Evolutionary conservation across 2,113 vertebrate genomes (phyloP).

Genomic region (Dipodomys merriami): DNA sequence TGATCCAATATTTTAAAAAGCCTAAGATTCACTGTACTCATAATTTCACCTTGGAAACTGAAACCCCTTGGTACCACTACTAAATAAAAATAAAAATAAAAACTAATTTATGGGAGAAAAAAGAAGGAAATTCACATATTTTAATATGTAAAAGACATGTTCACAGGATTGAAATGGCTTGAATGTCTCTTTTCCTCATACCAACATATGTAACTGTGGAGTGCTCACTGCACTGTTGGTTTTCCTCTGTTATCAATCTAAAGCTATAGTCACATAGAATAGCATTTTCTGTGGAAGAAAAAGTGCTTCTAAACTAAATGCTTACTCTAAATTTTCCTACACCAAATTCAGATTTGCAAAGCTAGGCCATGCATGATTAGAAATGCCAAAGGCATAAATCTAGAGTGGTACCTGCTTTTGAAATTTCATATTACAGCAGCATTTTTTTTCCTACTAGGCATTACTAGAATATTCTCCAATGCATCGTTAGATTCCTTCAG

Average conservation of each 20-base stretch:
- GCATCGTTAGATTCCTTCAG: slow-evolving; percentile 67
- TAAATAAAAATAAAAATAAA: neutral
- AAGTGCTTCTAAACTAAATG: slow-evolving; percentile 36
- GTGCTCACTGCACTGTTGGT: neutral
- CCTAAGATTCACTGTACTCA: no score
- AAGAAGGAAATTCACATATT: neutral
- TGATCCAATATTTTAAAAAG: neutral
- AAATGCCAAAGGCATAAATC: slow-evolving; percentile 35
- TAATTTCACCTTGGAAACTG: neutral
- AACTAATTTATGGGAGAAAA: neutral
- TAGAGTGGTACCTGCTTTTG: slow-evolving; percentile 18
- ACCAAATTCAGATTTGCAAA: slow-evolving; percentile 40
- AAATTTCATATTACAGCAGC: slow-evolving; percentile 55
- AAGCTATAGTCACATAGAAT: neutral
- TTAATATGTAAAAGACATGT: neutral
- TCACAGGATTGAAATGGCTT: no score
- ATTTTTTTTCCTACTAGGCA: slow-evolving; percentile 30
- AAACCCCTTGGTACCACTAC: neutral
- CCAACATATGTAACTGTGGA: neutral
- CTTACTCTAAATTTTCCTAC: slow-evolving; percentile 23
- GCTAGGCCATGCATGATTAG: neutral
- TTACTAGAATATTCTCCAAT: slow-evolving; percentile 57
- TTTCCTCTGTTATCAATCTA: neutral
- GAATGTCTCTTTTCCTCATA: neutral
- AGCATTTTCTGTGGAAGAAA: neutral